Evolutionary conservation across 2,797 vertebrate genomes (phyloP).

Genomic region (Xenentodon cancila): DNA sequence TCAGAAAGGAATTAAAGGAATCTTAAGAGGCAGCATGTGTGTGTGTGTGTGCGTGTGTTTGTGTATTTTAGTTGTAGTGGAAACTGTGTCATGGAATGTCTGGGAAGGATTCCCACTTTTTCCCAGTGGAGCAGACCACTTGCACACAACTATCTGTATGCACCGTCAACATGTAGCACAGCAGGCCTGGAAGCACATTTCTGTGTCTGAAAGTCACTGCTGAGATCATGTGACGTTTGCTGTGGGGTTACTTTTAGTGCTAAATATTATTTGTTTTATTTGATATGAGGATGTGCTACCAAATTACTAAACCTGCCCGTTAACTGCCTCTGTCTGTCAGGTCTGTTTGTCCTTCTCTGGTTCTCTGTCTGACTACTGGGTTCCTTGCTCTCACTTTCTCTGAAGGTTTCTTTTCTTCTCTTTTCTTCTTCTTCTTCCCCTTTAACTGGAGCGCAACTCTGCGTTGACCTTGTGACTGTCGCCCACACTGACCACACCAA

Average conservation of each 20-base stretch:
- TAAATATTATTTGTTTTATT: background rate
- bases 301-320: constrained; percentile 24
- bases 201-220: constrained; percentile 13
- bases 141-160: constrained; percentile 56
- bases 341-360: constrained; percentile 24
- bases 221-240: constrained; percentile 34
- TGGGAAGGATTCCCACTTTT: constrained; percentile 76
- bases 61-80: constrained; percentile 70
- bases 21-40: constrained; percentile 28
- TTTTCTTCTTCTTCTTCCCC: constrained; percentile 44
- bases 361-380: constrained; percentile 40
- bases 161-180: constrained; percentile 60
- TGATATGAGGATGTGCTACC: constrained; percentile 32
- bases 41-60: constrained; percentile 14
- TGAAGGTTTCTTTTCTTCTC: constrained; percentile 24
- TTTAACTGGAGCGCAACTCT: constrained; percentile 66
- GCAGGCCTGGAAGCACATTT: constrained; percentile 47
- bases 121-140: constrained; percentile 67
- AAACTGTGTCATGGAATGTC: constrained; percentile 79
- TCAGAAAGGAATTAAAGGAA: constrained; percentile 48
- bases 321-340: constrained; percentile 27
- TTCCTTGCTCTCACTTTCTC: constrained; percentile 44
- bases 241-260: background rate
- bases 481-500: constrained; percentile 75
- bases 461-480: constrained; percentile 76